Evolutionary conservation across 30 jellyfish, hydroid and myxozoan species (phyloP).

Genomic region (Mastigias papua): DNA sequence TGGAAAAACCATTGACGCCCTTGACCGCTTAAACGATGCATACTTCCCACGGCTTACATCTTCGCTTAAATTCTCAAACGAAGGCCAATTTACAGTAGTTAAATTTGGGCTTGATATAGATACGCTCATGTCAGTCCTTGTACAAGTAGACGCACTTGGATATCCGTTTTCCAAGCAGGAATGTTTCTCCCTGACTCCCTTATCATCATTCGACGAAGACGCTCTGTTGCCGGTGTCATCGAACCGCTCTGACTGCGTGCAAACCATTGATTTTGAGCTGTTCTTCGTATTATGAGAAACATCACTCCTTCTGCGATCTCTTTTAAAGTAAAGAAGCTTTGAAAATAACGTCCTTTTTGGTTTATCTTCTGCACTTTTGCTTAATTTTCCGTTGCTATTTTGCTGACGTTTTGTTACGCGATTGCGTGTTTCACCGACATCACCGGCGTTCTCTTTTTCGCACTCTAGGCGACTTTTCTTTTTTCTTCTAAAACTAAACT

Average conservation of each 20-base stretch:
- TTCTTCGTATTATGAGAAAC: not conserved
- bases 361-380: not conserved
- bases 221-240: not conserved
- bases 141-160: not conserved
- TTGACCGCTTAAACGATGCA: slow-evolving; percentile 82
- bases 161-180: not conserved
- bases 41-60: slow-evolving; percentile 10
- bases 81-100: slow-evolving; percentile 51
- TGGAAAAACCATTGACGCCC: slow-evolving; percentile 87
- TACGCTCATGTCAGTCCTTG: slow-evolving; percentile 2
- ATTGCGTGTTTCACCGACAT: not conserved
- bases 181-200: not conserved
- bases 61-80: slow-evolving; percentile 49
- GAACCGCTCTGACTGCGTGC: not conserved
- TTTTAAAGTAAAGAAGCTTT: not conserved
- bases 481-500: slow-evolving; percentile 65
- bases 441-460: not conserved
- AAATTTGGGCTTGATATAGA: slow-evolving; percentile 68
- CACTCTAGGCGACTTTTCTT: slow-evolving; percentile 63
- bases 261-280: not conserved
- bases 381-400: not conserved
- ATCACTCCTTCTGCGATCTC: not conserved
- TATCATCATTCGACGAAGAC: not conserved
- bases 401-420: not conserved
- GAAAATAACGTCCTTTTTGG: not conserved